phyloP scores from a whole-genome alignment of 2,797 vertebrate genomes.

The Denticeps clupeoides region DNA sequence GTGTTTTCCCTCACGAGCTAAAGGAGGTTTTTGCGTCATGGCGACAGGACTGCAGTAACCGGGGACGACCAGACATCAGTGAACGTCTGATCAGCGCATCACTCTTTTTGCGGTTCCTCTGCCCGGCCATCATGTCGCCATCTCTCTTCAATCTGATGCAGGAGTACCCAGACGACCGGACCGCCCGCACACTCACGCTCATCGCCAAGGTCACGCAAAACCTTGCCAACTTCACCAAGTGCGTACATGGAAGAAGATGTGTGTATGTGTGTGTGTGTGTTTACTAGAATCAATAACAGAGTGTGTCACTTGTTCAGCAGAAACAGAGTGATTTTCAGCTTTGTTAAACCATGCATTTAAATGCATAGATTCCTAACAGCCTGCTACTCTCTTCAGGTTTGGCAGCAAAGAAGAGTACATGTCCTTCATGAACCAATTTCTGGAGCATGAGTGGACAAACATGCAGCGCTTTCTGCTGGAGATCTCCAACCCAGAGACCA shows the following conservation, averaged over 20 bases:
- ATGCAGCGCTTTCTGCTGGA: slow-evolving; percentile 93
- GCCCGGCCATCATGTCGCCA: slow-evolving; percentile 92
- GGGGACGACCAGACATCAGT: slow-evolving; percentile 82
- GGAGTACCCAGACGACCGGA: slow-evolving; percentile 87
- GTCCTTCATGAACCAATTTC: slow-evolving; percentile 94
- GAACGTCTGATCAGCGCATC: slow-evolving; percentile 91
- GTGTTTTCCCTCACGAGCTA: slow-evolving; percentile 86
- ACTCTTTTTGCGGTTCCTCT: slow-evolving; percentile 86
- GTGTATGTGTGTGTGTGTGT: neutral
- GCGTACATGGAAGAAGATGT: neutral
- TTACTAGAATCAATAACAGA: slow-evolving; percentile 3
- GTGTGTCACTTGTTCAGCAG: too few relatives aligned
- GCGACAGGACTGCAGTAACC: slow-evolving; percentile 83
- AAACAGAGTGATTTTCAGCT: too few relatives aligned
- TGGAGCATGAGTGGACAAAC: slow-evolving; percentile 91
- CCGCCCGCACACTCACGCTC: slow-evolving; percentile 80
- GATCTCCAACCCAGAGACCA: slow-evolving; percentile 84
- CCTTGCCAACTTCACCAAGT: slow-evolving; percentile 92
- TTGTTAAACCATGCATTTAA: too few relatives aligned
- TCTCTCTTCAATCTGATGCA: slow-evolving; percentile 89
- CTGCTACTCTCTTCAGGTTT: slow-evolving; percentile 58
- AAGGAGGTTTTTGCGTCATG: slow-evolving; percentile 94
- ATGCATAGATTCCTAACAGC: too few relatives aligned
- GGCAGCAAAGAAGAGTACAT: slow-evolving; percentile 96
- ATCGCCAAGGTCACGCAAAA: slow-evolving; percentile 96